Conservation (phyloP, 64 coral and sea anemone species). For the Montipora efflorescens region DNA sequence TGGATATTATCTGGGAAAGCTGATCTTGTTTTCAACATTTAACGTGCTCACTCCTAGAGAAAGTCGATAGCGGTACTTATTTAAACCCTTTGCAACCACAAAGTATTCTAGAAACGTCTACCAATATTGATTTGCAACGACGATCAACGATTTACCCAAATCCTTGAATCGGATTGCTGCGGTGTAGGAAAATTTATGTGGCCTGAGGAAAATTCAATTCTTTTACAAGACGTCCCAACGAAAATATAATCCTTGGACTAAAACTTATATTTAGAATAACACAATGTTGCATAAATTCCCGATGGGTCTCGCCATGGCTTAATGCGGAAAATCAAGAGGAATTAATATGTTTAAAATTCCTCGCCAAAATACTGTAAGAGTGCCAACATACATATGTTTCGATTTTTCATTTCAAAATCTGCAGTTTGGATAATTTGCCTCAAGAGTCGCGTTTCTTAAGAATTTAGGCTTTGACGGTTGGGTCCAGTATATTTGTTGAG, state of each 20-base stretch:
- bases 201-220: background rate
- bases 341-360: background rate
- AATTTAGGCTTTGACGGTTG: background rate
- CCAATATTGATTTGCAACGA: background rate
- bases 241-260: background rate
- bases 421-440: too few relatives aligned
- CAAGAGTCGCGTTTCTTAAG: too few relatives aligned
- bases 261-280: background rate
- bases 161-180: background rate
- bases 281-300: background rate
- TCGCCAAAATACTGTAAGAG: background rate
- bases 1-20: background rate
- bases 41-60: too few relatives aligned
- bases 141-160: background rate
- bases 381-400: background rate
- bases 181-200: too few relatives aligned
- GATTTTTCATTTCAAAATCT: background rate
- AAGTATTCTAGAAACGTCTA: background rate
- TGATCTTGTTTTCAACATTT: too few relatives aligned
- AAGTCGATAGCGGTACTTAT: background rate
- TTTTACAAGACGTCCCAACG: background rate
- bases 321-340: background rate
- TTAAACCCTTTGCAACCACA: background rate
- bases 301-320: background rate
- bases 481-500: too few relatives aligned